These are phyloP conservation scores for Cordylochernes scorpioides DNA, from an alignment of 2,888 invertebrate genomes.

Conservation along the genomic window DNA sequence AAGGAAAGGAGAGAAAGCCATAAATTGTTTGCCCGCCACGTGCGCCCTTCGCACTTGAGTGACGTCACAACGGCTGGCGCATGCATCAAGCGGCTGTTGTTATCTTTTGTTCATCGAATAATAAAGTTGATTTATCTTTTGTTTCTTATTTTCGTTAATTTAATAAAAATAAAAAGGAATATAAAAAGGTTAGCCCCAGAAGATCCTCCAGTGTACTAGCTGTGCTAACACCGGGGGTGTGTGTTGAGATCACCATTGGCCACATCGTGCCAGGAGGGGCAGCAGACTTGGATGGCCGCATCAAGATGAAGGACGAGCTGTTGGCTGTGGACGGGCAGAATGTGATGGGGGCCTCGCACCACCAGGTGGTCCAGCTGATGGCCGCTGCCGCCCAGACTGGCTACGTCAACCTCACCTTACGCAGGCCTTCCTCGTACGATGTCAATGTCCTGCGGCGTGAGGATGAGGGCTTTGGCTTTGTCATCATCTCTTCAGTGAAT, in stretches of 20 bases:
- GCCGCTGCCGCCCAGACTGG: conserved; percentile 62
- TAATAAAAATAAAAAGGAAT: too few species aligned
- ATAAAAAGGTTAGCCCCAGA: neutral
- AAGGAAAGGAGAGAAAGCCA: too few species aligned
- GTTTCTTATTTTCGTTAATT: too few species aligned
- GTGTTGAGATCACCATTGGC: conserved; percentile 54
- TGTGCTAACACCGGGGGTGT: conserved; percentile 2
- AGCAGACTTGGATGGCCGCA: conserved; percentile 63
- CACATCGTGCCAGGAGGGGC: conserved; percentile 88
- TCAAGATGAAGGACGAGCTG: conserved; percentile 75
- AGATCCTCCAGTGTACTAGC: neutral
- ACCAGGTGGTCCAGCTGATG: conserved; percentile 73
- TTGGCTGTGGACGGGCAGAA: conserved; percentile 68
- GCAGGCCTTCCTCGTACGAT: conserved; percentile 42
- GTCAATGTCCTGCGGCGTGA: conserved; percentile 68
- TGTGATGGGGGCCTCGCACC: conserved; percentile 62
- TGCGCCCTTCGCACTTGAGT: too few species aligned
- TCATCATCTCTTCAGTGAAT: conserved; percentile 52
- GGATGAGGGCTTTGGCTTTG: conserved; percentile 93
- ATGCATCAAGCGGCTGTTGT: too few species aligned
- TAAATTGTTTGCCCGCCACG: too few species aligned
- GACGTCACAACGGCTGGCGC: too few species aligned
- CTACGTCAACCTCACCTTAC: conserved; percentile 48
- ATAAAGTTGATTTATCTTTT: too few species aligned
- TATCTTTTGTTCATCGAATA: too few species aligned